Evolutionary conservation across 2,888 invertebrate genomes (phyloP).

Genomic region (Campopleginae sp.): DNA sequence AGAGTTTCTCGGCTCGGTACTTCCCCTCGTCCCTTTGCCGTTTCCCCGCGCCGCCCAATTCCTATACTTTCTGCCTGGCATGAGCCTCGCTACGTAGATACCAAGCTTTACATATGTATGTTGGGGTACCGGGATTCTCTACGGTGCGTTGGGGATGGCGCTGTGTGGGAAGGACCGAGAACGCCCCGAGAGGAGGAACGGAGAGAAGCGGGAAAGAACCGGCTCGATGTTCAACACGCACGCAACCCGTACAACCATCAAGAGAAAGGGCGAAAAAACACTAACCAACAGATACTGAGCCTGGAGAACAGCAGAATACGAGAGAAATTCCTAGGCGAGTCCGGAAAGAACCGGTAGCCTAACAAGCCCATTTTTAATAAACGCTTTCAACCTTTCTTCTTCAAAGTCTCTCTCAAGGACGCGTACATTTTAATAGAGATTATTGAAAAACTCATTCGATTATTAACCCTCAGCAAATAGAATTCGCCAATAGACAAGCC

Average conservation of each 20-base stretch:
- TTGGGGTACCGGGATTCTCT: conserved; percentile 32
- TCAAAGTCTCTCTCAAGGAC: not conserved
- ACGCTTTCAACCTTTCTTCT: not conserved
- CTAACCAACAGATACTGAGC: conserved; percentile 5
- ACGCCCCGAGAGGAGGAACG: conserved; percentile 47
- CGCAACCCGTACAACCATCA: conserved; percentile 19
- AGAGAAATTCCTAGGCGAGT: conserved; percentile 45
- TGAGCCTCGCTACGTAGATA: conserved; percentile 29
- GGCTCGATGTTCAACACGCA: conserved; percentile 53
- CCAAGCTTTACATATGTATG: conserved; percentile 61
- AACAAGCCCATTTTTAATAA: not conserved
- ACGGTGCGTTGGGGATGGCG: conserved; percentile 52
- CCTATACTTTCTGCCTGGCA: conserved; percentile 9
- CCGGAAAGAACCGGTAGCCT: conserved; percentile 21
- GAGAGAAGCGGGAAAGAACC: conserved; percentile 51
- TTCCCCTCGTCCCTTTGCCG: conserved; percentile 15
- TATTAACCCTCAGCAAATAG: not conserved
- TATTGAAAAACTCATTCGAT: not conserved
- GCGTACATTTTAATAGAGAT: not conserved
- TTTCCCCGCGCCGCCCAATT: not conserved
- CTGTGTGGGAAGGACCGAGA: conserved; percentile 52
- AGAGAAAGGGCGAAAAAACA: conserved; percentile 29
- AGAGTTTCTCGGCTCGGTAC: conserved; percentile 34
- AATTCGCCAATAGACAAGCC: no score
- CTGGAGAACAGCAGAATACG: conserved; percentile 23